Conservation (phyloP, 1,140 invertebrate genomes). For the Microvelia longipes region DNA sequence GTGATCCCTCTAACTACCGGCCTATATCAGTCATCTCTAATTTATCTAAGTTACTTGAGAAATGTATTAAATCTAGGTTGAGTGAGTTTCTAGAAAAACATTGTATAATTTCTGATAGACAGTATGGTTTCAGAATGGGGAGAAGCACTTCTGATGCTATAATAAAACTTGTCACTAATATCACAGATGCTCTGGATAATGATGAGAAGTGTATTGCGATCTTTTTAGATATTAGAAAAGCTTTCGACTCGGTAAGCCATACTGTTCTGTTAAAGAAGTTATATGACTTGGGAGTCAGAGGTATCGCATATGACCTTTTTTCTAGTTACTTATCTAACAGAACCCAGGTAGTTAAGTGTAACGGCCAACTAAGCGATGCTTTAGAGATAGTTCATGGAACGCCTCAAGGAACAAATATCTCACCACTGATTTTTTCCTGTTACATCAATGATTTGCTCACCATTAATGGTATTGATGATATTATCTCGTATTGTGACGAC, state of each 20-base stretch:
- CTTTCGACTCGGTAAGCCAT: not conserved
- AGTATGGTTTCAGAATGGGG: not conserved
- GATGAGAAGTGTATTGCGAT: not conserved
- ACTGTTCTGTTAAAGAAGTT: not conserved
- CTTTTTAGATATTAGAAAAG: not conserved
- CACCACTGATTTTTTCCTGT: not conserved
- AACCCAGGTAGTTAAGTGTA: not conserved
- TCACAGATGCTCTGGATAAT: not conserved
- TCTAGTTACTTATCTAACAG: not conserved
- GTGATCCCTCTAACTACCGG: not conserved
- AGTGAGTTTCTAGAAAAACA: not conserved
- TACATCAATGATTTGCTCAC: not conserved
- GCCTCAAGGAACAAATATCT: not conserved
- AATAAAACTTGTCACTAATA: not conserved
- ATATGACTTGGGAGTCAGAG: not conserved
- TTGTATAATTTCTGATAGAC: not conserved
- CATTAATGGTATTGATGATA: not conserved
- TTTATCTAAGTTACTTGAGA: not conserved
- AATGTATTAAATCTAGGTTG: conserved; percentile 3
- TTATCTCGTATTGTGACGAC: not conserved
- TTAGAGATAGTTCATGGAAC: not conserved
- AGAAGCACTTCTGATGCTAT: not conserved
- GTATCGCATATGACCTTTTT: not conserved
- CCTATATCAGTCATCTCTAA: not conserved
- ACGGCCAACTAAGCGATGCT: not conserved